Evolutionary conservation across 1,140 invertebrate genomes (phyloP).

Genomic region (Bombus turneri): DNA sequence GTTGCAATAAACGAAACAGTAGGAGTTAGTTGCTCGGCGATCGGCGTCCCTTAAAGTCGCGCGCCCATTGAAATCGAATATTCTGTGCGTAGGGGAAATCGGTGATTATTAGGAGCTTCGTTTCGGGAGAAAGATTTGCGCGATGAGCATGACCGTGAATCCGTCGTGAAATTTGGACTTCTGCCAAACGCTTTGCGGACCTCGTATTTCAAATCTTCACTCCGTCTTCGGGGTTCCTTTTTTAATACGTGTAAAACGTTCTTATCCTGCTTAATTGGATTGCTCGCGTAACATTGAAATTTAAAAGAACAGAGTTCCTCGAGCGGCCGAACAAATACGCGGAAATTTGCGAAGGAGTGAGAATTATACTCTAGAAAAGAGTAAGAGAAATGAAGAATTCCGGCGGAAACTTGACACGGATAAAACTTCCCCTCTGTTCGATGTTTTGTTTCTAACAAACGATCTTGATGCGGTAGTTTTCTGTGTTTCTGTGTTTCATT

Average conservation of each 20-base stretch:
- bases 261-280: background rate
- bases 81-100: background rate
- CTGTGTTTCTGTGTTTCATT: background rate
- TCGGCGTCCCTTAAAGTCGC: background rate
- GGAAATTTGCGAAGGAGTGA: background rate
- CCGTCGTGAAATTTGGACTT: constrained; percentile 16
- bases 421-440: background rate
- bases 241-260: background rate
- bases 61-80: constrained; percentile 1
- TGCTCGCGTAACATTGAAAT: background rate
- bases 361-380: background rate
- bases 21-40: background rate
- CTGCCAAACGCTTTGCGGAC: constrained; percentile 13
- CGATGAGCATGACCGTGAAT: background rate
- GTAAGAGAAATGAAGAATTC: no score
- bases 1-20: background rate
- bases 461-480: background rate
- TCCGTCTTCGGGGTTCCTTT: background rate
- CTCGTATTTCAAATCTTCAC: background rate
- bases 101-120: constrained; percentile 5
- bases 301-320: background rate
- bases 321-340: background rate
- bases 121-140: background rate
- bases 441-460: background rate
- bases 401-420: background rate